Conservation (phyloP, 2,113 vertebrate species). For the Blennius ocellaris region DNA sequence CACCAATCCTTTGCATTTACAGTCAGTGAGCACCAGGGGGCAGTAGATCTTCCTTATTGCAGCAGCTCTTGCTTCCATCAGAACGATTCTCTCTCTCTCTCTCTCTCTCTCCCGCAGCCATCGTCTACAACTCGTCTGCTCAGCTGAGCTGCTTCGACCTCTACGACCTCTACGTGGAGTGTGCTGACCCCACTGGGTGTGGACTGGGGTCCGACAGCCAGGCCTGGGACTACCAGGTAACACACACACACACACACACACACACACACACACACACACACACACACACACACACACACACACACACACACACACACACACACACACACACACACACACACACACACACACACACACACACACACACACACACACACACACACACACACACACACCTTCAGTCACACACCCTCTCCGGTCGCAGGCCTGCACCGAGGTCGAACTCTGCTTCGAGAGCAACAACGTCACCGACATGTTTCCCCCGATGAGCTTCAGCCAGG, state of each 20-base stretch:
- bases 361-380: too few relatives aligned
- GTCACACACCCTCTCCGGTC: not conserved
- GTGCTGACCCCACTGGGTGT: slow-evolving; percentile 93
- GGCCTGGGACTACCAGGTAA: slow-evolving; percentile 97
- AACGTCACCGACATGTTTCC: slow-evolving; percentile 93
- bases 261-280: too few relatives aligned
- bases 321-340: too few relatives aligned
- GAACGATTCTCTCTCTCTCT: too few relatives aligned
- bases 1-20: too few relatives aligned
- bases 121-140: slow-evolving; percentile 91
- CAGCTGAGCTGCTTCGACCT: slow-evolving; percentile 82
- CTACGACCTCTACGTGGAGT: slow-evolving; percentile 85
- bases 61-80: too few relatives aligned
- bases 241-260: not conserved
- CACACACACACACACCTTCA: too few relatives aligned
- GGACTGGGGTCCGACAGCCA: slow-evolving; percentile 83
- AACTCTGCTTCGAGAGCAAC: slow-evolving; percentile 90
- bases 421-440: slow-evolving; percentile 93
- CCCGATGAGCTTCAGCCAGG: slow-evolving; percentile 83
- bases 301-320: not conserved
- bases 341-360: not conserved
- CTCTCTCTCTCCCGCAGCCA: slow-evolving; percentile 77
- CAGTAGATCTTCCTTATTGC: too few relatives aligned
- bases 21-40: too few relatives aligned
- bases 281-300: not conserved